Evolutionary conservation across 2,888 invertebrate genomes (phyloP).

Genomic region (Pinctada fucata): DNA sequence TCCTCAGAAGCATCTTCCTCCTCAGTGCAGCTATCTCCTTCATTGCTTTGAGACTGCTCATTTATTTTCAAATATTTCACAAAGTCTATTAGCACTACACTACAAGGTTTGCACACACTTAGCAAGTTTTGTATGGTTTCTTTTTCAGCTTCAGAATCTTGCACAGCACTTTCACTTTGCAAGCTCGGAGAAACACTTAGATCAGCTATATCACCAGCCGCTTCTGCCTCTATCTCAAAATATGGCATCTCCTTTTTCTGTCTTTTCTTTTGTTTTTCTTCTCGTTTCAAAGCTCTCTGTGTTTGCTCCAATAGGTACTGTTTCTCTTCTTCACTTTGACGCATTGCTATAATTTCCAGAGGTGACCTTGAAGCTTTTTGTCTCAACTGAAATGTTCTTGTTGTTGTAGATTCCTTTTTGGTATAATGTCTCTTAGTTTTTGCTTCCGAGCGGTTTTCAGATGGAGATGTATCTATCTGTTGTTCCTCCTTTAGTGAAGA

Average conservation of each 20-base stretch:
- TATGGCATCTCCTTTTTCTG: constrained; percentile 22
- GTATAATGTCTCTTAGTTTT: constrained; percentile 1
- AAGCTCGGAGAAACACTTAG: not conserved
- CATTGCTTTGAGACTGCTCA: constrained; percentile 29
- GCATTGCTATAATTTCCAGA: constrained; percentile 67
- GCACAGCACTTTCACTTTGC: not conserved
- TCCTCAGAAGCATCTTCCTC: constrained; percentile 15
- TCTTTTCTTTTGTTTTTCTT: constrained; percentile 48
- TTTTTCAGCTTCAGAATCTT: not conserved
- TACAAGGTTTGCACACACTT: constrained; percentile 54
- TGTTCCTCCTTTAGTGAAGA: not conserved
- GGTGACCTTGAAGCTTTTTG: constrained; percentile 68
- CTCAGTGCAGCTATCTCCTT: constrained; percentile 15
- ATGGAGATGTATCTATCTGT: not conserved
- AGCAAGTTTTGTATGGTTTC: not conserved
- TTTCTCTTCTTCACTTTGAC: constrained; percentile 64
- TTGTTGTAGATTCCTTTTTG: constrained; percentile 12
- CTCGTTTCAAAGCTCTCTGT: constrained; percentile 52
- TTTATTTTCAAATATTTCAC: constrained; percentile 61
- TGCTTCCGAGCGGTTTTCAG: not conserved
- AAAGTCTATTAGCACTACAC: constrained; percentile 63
- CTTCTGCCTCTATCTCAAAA: not conserved
- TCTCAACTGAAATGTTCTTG: constrained; percentile 43
- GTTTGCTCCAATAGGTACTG: constrained; percentile 62
- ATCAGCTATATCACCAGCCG: not conserved